A percentile compares a stretch with the other conserved stretches of the same genome.
phyloP scores from a whole-genome alignment of 2,113 vertebrate genomes.

The Pedionomus torquatus region DNA sequence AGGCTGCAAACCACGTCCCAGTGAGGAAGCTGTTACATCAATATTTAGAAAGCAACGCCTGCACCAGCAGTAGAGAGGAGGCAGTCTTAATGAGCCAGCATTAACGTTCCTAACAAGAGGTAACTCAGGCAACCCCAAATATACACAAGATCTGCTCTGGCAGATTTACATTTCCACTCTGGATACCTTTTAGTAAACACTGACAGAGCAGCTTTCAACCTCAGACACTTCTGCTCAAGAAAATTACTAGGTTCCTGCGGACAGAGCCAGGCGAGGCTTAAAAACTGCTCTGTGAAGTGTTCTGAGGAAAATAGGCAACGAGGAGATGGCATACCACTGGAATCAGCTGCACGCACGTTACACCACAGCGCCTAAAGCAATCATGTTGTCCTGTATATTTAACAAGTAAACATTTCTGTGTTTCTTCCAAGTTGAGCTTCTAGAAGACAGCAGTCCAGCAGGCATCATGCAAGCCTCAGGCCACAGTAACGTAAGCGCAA shows the following conservation, averaged over 20 bases:
- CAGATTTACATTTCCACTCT: background rate
- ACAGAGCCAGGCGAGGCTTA: background rate
- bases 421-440: background rate
- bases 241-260: background rate
- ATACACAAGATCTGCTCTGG: background rate
- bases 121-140: background rate
- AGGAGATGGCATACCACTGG: background rate
- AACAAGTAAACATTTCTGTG: background rate
- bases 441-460: background rate
- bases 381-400: background rate
- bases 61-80: background rate
- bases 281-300: background rate
- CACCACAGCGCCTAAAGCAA: background rate
- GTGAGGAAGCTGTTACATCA: background rate
- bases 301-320: accelerated
- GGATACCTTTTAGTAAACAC: background rate
- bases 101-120: background rate
- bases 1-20: background rate
- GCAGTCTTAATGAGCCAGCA: background rate
- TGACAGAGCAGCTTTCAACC: background rate
- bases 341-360: accelerated
- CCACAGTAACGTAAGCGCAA: accelerated
- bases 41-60: background rate
- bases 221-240: background rate
- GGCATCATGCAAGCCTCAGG: background rate